Evolutionary conservation across 2,888 invertebrate species (phyloP).

Genomic region (Philereme transversata): DNA sequence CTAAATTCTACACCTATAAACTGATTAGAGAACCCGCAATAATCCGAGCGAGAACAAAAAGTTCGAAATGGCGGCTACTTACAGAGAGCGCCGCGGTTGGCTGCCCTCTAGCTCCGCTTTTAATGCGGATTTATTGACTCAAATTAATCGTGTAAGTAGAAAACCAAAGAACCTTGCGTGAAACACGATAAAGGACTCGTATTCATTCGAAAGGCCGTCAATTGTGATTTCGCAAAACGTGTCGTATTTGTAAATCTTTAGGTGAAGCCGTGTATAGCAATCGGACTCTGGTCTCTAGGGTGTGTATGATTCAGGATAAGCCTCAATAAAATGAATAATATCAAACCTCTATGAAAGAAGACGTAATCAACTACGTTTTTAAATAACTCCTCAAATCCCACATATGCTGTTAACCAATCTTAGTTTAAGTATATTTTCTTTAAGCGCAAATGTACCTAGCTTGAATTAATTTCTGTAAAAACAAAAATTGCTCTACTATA

Average conservation of each 20-base stretch:
- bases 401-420: no score
- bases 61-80: constrained; percentile 68
- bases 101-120: constrained; percentile 73
- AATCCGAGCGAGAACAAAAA: constrained; percentile 67
- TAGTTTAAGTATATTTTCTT: no score
- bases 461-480: no score
- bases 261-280: not conserved
- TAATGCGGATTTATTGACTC: constrained; percentile 82
- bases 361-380: no score
- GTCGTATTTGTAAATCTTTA: not conserved
- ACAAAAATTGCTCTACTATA: not conserved
- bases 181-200: constrained; percentile 74
- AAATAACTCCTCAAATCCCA: no score
- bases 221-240: constrained; percentile 48
- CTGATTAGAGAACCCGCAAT: constrained; percentile 61
- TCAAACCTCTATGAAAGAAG: no score
- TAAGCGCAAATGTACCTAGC: no score
- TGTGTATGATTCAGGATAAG: no score
- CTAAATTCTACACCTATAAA: constrained; percentile 48
- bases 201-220: constrained; percentile 65
- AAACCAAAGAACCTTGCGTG: constrained; percentile 76
- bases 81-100: constrained; percentile 71
- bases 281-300: no score
- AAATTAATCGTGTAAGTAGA: constrained; percentile 83
- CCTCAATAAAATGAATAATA: no score